phyloP scores from a whole-genome alignment of 1,140 invertebrate species.

The Platyscapa corneri region DNA sequence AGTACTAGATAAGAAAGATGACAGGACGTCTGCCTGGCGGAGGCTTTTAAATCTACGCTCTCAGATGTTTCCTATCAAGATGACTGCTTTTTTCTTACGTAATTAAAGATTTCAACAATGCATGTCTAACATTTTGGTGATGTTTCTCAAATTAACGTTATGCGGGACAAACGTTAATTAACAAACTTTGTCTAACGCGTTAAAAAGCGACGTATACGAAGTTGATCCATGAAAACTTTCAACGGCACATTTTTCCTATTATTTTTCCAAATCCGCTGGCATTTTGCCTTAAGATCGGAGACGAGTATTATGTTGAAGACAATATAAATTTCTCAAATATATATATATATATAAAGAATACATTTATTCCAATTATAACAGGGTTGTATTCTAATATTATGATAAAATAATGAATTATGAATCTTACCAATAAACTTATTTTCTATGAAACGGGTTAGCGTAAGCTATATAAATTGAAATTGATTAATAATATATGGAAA shows the following conservation, averaged over 20 bases:
- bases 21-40: background rate
- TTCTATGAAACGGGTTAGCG: no score
- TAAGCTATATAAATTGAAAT: no score
- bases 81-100: background rate
- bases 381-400: background rate
- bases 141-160: background rate
- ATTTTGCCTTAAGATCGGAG: background rate
- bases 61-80: background rate
- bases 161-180: background rate
- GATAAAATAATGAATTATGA: background rate
- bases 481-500: no score
- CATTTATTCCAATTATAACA: background rate
- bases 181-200: background rate
- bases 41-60: background rate
- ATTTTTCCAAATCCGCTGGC: background rate
- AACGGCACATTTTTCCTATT: background rate
- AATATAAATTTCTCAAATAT: no score
- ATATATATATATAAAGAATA: background rate
- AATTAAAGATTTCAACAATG: background rate
- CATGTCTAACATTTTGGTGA: background rate
- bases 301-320: no score
- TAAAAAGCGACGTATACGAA: background rate
- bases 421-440: no score
- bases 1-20: background rate
- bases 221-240: background rate